Percentiles rank a stretch among this genome's conserved stretches.
phyloP scores from a whole-genome alignment of 2,113 vertebrate species.

The Tragelaphus strepsiceros region DNA sequence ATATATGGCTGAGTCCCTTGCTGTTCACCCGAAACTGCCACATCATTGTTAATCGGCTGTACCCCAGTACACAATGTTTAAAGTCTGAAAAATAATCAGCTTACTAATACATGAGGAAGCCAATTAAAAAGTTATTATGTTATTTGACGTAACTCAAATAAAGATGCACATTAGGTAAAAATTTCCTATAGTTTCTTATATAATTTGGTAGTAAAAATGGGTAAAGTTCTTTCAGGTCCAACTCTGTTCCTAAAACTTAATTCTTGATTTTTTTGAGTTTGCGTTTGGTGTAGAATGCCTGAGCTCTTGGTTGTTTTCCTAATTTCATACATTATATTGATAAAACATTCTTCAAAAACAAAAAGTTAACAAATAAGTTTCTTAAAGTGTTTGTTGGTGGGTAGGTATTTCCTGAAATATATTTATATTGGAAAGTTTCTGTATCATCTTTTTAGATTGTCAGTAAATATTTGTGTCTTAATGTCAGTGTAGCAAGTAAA shows the following conservation, averaged over 20 bases:
- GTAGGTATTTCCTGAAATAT: background rate
- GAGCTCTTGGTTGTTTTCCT: background rate
- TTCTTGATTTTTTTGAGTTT: background rate
- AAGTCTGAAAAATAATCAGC: background rate
- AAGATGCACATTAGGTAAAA: background rate
- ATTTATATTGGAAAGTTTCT: background rate
- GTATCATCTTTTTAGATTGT: background rate
- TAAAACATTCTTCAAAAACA: slow-evolving; percentile 5
- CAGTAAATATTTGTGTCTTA: background rate
- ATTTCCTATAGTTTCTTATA: background rate
- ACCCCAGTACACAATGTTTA: background rate
- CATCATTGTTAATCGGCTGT: background rate
- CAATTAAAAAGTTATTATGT: background rate
- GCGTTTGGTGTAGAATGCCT: background rate
- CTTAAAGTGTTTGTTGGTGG: background rate
- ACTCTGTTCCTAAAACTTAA: background rate
- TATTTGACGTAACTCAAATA: background rate
- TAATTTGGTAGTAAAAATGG: background rate
- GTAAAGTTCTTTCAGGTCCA: slow-evolving; percentile 18
- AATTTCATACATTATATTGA: background rate
- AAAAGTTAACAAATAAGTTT: background rate
- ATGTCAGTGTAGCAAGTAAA: background rate
- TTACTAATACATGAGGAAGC: background rate
- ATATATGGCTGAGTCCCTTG: background rate
- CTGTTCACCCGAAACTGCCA: background rate